Percentiles rank a stretch among this genome's conserved stretches.
Evolutionary conservation across 2,113 vertebrate species (phyloP).

Genomic region (Plecturocebus donacophilus): DNA sequence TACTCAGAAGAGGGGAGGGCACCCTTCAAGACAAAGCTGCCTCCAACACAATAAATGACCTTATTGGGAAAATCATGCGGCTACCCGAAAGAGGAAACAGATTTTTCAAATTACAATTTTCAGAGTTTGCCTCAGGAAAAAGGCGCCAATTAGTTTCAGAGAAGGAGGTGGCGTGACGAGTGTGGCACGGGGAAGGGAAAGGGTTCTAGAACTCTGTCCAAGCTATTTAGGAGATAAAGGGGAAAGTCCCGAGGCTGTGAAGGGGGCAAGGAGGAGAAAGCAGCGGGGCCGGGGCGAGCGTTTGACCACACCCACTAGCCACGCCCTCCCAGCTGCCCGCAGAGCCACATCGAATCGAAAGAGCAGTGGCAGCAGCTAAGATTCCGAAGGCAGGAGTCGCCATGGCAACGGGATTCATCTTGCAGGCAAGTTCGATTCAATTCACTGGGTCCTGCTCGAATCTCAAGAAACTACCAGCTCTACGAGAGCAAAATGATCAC

Average conservation of each 20-base stretch:
- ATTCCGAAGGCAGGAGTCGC: slow-evolving; percentile 74
- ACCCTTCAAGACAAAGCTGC: background rate
- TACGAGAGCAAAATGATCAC: background rate
- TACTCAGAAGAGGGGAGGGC: background rate
- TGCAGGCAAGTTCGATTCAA: slow-evolving; percentile 63
- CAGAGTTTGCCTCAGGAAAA: background rate
- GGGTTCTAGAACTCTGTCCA: background rate
- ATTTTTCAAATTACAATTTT: background rate
- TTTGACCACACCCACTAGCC: slow-evolving; percentile 74
- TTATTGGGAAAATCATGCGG: background rate
- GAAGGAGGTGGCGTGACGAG: background rate
- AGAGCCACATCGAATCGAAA: slow-evolving; percentile 39
- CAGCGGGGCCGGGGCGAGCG: slow-evolving; percentile 54
- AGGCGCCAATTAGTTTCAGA: background rate
- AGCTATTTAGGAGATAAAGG: background rate
- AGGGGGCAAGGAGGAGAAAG: background rate
- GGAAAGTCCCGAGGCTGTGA: background rate
- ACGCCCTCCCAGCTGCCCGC: slow-evolving; percentile 76
- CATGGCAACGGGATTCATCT: slow-evolving; percentile 78
- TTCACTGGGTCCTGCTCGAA: slow-evolving; percentile 51
- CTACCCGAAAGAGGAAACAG: background rate
- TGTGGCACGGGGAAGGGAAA: background rate
- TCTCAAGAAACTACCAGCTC: slow-evolving; percentile 48
- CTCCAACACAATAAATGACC: background rate
- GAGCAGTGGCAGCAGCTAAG: slow-evolving; percentile 60